A percentile compares a stretch with the other conserved stretches of the same genome.
Evolutionary conservation across 2,113 vertebrate species (phyloP).

Genomic region (Nothobranchius kuhntae): DNA sequence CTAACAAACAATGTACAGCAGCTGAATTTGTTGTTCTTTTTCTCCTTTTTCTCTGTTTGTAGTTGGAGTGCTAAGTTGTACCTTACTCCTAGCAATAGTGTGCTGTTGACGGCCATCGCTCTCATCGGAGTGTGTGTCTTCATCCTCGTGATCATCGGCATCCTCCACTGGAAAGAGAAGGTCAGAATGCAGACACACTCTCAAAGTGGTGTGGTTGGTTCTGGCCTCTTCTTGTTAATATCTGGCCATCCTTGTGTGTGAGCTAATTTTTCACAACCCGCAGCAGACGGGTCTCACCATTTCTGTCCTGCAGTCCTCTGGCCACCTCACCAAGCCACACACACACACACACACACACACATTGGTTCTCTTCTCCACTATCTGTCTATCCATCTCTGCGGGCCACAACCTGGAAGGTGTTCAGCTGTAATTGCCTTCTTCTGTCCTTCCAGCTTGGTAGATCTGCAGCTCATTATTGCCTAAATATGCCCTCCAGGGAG

Average conservation of each 20-base stretch:
- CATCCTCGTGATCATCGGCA: constrained; percentile 95
- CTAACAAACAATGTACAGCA: neutral
- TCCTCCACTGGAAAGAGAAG: constrained; percentile 99
- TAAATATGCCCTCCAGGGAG: constrained; percentile 58
- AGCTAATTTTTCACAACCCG: constrained; percentile 64
- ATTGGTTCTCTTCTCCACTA: neutral
- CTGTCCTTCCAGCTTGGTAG: constrained; percentile 65
- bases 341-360: constrained; percentile 10
- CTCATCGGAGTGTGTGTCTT: constrained; percentile 96
- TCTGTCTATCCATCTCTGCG: constrained; percentile 7
- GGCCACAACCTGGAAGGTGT: constrained; percentile 60
- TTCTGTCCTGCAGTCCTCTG: constrained; percentile 59
- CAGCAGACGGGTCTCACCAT: constrained; percentile 73
- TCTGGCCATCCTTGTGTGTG: constrained; percentile 22
- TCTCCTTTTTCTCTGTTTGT: constrained; percentile 29
- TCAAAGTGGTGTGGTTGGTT: constrained; percentile 15
- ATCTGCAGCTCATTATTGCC: constrained; percentile 69
- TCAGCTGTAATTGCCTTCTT: constrained; percentile 68
- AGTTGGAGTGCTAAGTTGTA: constrained; percentile 98
- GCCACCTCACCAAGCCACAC: constrained; percentile 49
- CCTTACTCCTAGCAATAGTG: constrained; percentile 96
- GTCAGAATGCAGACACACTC: constrained; percentile 74
- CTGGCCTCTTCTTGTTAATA: constrained; percentile 40
- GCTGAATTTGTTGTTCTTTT: constrained; percentile 8
- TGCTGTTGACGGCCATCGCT: constrained; percentile 93